A percentile compares a stretch with the other conserved stretches of the same genome.
Conservation (phyloP, 2,888 invertebrate species). For the Paralinhomoeus sp. region DNA sequence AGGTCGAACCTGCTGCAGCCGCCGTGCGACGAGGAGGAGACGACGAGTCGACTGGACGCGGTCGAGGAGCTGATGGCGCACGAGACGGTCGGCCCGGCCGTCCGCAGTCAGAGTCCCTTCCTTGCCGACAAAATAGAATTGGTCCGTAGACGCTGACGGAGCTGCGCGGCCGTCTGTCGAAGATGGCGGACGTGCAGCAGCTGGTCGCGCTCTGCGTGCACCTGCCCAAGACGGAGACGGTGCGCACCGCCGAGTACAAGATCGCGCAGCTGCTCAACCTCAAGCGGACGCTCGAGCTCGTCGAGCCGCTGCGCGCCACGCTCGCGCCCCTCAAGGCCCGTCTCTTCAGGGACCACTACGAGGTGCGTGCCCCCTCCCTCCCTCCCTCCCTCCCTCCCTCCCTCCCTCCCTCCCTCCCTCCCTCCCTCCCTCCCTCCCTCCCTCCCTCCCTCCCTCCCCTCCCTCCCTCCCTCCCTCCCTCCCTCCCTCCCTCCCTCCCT, state of each 20-base stretch:
- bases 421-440: not conserved
- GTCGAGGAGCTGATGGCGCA: slow-evolving; percentile 50
- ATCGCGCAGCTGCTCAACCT: slow-evolving; percentile 42
- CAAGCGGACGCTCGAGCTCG: slow-evolving; percentile 42
- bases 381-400: not conserved
- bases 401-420: not conserved
- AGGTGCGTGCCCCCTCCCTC: slow-evolving; percentile 29
- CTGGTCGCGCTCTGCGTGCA: slow-evolving; percentile 38
- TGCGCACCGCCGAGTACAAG: slow-evolving; percentile 44
- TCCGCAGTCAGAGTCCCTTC: too few relatives aligned
- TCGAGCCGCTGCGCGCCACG: slow-evolving; percentile 41
- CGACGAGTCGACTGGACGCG: slow-evolving; percentile 46
- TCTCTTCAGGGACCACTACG: slow-evolving; percentile 36
- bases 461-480: too few relatives aligned
- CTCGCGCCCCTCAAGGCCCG: slow-evolving; percentile 35
- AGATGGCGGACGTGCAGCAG: slow-evolving; percentile 53
- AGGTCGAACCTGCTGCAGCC: slow-evolving; percentile 49
- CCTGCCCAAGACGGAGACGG: slow-evolving; percentile 27
- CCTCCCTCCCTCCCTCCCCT: not conserved
- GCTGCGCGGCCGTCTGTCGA: slow-evolving; percentile 15
- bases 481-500: too few relatives aligned
- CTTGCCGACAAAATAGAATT: too few relatives aligned
- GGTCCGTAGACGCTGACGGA: slow-evolving; percentile 7
- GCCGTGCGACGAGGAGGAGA: slow-evolving; percentile 41
- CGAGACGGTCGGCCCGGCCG: slow-evolving; percentile 32